Percentiles rank a stretch among this genome's conserved stretches.
phyloP scores from a whole-genome alignment of 2,888 invertebrate species.

The Lagria hirta region DNA sequence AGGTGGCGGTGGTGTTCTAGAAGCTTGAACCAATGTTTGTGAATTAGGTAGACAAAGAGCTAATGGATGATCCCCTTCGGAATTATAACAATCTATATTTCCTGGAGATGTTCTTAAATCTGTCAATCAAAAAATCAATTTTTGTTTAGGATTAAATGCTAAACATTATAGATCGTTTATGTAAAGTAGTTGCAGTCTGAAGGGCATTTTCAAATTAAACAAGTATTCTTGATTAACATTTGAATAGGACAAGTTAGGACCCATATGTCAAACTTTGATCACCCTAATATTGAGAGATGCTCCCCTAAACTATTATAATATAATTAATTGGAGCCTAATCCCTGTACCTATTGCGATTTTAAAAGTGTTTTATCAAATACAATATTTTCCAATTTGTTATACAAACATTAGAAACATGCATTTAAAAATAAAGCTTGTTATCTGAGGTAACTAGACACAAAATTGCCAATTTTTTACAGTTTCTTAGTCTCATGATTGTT shows the following conservation, averaged over 20 bases:
- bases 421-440: too few species aligned
- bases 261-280: constrained; percentile 48
- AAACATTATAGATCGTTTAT: too few species aligned
- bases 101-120: constrained; percentile 51
- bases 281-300: constrained; percentile 42
- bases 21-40: constrained; percentile 65
- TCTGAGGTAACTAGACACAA: too few species aligned
- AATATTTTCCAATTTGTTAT: too few species aligned
- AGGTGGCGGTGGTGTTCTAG: constrained; percentile 62
- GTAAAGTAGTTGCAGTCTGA: constrained; percentile 52
- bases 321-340: too few species aligned
- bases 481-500: too few species aligned
- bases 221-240: constrained; percentile 50
- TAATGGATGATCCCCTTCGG: constrained; percentile 58
- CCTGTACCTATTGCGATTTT: too few species aligned
- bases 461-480: too few species aligned
- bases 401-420: too few species aligned
- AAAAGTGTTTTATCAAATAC: too few species aligned
- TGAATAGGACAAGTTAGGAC: constrained; percentile 42
- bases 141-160: too few species aligned
- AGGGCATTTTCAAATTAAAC: constrained; percentile 51
- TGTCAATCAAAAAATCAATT: constrained; percentile 35
- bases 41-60: constrained; percentile 61
- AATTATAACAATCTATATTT: constrained; percentile 50
- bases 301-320: too few species aligned